Evolutionary conservation across 2,797 vertebrate genomes (phyloP).

Genomic region (Darevskia nairensis): DNA sequence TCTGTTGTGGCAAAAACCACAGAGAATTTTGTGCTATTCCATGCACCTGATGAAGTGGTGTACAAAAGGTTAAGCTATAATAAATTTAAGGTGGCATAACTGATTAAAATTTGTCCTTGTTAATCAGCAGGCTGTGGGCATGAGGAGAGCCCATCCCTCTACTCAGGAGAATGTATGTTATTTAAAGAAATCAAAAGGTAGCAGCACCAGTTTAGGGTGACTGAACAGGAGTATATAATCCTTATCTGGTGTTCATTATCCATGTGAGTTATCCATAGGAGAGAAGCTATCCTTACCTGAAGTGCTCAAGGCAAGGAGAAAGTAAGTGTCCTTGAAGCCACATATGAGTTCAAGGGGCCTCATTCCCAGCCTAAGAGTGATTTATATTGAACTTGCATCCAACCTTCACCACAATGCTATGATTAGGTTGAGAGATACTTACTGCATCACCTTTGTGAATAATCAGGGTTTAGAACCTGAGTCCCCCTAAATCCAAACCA

Average conservation of each 20-base stretch:
- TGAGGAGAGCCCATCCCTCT: neutral
- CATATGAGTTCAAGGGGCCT: neutral
- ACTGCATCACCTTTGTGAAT: neutral
- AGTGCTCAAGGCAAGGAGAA: too few species aligned
- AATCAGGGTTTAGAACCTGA: neutral
- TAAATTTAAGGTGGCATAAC: neutral
- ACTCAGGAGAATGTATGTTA: neutral
- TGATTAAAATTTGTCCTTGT: neutral
- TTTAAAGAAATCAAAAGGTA: neutral
- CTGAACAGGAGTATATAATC: neutral
- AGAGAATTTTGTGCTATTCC: neutral
- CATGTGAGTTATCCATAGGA: too few species aligned
- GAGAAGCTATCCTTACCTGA: neutral
- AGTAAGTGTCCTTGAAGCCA: neutral
- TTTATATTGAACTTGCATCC: neutral
- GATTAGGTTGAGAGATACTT: neutral
- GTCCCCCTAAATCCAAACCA: neutral
- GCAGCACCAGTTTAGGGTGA: neutral
- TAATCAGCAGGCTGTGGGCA: neutral
- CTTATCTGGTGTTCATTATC: too few species aligned
- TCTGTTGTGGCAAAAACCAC: neutral
- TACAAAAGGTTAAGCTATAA: too few species aligned
- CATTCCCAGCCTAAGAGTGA: neutral
- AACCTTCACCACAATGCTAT: neutral
- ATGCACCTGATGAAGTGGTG: neutral